Evolutionary conservation across 2,888 invertebrate species (phyloP).

Genomic region (Latrodectus hesperus): DNA sequence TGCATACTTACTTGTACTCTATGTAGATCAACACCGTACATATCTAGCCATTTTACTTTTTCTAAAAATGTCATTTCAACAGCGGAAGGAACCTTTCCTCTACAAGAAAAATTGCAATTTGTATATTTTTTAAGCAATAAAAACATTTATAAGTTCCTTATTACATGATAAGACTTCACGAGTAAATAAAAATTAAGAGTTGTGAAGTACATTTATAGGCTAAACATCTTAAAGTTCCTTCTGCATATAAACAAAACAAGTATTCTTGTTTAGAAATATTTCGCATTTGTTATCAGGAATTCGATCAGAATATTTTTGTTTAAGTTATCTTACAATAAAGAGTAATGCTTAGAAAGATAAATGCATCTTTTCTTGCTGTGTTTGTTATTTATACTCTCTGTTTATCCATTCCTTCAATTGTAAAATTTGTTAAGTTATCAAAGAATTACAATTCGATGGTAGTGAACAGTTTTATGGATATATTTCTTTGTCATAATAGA

Average conservation of each 20-base stretch:
- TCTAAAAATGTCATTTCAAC: slow-evolving; percentile 96
- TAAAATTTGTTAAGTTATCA: too few species aligned
- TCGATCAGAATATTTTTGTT: not conserved
- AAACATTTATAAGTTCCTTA: not conserved
- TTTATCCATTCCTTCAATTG: too few species aligned
- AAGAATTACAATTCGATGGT: too few species aligned
- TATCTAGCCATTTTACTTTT: slow-evolving; percentile 98
- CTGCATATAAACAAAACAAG: too few species aligned
- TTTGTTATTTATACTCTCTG: too few species aligned
- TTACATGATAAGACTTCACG: too few species aligned
- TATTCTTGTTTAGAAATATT: not conserved
- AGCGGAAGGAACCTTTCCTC: slow-evolving; percentile 90
- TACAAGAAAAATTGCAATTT: slow-evolving; percentile 74
- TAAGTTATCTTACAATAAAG: not conserved
- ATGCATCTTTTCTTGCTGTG: not conserved
- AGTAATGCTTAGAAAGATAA: not conserved
- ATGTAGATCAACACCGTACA: slow-evolving; percentile 98
- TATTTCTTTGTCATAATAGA: too few species aligned
- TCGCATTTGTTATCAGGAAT: not conserved
- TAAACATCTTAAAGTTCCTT: too few species aligned
- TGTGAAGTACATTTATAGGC: too few species aligned
- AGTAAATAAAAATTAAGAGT: too few species aligned
- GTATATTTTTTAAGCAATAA: not conserved
- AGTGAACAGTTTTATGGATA: too few species aligned
- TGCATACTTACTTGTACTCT: slow-evolving; percentile 82